These are phyloP conservation scores for Tenthredo amoena DNA, from an alignment of 2,888 invertebrate genomes.

Conservation along the genomic window DNA sequence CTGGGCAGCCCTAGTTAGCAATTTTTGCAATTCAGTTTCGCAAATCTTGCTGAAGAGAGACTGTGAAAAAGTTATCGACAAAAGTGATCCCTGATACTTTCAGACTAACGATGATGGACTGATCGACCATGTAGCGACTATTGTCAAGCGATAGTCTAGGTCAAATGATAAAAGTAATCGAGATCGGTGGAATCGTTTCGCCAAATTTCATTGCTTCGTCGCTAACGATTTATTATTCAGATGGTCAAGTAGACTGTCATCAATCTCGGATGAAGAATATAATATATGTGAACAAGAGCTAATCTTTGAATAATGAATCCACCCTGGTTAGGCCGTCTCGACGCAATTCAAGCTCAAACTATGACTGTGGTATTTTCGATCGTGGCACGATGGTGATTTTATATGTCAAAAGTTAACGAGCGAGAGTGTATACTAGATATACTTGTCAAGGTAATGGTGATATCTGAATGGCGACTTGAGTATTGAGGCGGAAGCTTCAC, in stretches of 20 bases:
- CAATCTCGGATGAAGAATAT: background rate
- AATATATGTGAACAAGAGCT: background rate
- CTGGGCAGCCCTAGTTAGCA: background rate
- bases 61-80: background rate
- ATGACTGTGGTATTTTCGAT: background rate
- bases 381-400: background rate
- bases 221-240: conserved; percentile 5
- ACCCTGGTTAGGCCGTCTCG: background rate
- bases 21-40: background rate
- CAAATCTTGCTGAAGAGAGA: too few relatives aligned
- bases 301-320: conserved; percentile 2
- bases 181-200: background rate
- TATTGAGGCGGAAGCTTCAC: background rate
- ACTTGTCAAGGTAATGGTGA: background rate
- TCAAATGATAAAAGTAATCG: background rate
- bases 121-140: background rate
- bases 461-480: background rate
- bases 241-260: background rate
- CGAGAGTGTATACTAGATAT: too few relatives aligned
- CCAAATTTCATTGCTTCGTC: background rate
- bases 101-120: background rate
- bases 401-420: background rate
- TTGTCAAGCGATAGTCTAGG: background rate
- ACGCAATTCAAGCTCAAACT: background rate
- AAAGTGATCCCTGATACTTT: too few relatives aligned